These are phyloP conservation scores for Apeira syringaria DNA, from an alignment of 2,888 invertebrate species.

Conservation along the genomic window DNA sequence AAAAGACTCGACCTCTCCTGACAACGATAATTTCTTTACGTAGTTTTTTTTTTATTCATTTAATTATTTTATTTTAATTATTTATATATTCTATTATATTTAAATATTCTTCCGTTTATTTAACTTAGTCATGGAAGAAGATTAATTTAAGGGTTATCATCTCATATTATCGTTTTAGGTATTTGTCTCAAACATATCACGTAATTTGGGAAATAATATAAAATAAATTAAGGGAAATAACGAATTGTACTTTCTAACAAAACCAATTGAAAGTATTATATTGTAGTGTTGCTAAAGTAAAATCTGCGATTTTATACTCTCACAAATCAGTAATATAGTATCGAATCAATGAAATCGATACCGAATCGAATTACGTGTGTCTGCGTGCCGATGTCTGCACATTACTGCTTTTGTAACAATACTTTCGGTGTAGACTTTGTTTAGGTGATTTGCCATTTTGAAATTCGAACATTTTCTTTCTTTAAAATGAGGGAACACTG, in stretches of 20 bases:
- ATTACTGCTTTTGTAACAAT: slow-evolving; percentile 33
- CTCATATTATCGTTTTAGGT: no score
- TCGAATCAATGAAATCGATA: slow-evolving; percentile 17
- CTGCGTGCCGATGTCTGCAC: slow-evolving; percentile 17
- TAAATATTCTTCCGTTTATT: no score
- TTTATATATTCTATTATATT: no score
- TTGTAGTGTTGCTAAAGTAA: slow-evolving; percentile 5
- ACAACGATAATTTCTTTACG: no score
- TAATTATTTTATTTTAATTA: no score
- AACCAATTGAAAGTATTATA: slow-evolving; percentile 1
- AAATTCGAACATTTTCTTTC: slow-evolving; percentile 12
- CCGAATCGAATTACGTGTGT: slow-evolving; percentile 32
- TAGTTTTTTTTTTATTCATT: no score
- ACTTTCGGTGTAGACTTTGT: slow-evolving; percentile 22
- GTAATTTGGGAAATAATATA: no score
- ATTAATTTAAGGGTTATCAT: no score
- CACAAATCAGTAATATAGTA: slow-evolving; percentile 3
- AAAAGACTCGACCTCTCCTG: no score
- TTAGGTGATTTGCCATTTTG: slow-evolving; percentile 24
- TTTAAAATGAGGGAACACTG: slow-evolving; percentile 21
- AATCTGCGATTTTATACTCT: slow-evolving; percentile 8
- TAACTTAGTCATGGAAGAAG: no score
- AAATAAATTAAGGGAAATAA: no score
- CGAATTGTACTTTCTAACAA: slow-evolving; percentile 1
- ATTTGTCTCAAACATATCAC: no score